Conservation (phyloP, 2,113 vertebrate species). For the Gymnocephalus cernua region DNA sequence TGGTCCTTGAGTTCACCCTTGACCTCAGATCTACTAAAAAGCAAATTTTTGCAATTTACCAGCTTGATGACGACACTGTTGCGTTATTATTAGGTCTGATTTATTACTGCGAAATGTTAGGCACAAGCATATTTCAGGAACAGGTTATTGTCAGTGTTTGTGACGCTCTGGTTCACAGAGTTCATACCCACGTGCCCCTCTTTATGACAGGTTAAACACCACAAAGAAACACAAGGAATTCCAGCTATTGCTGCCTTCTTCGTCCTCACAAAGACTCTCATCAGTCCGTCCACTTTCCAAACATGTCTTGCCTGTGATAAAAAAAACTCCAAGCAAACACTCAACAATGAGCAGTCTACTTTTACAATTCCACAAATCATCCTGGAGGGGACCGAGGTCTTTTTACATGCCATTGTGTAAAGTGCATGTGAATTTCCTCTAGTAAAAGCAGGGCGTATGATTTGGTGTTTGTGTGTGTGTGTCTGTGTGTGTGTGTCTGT, state of each 20-base stretch:
- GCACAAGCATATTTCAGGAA: not conserved
- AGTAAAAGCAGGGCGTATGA: not conserved
- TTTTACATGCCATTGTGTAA: constrained; percentile 38
- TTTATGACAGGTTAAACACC: constrained; percentile 39
- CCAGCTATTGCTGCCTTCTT: constrained; percentile 28
- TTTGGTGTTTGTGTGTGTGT: not conserved
- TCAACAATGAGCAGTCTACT: constrained; percentile 52
- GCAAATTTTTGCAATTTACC: not conserved
- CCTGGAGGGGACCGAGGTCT: not conserved
- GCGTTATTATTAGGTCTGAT: not conserved
- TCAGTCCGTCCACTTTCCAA: constrained; percentile 37
- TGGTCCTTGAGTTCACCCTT: not conserved
- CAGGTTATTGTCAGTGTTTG: not conserved
- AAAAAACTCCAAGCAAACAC: constrained; percentile 63
- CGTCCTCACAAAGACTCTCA: constrained; percentile 41
- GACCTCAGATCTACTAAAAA: constrained; percentile 19
- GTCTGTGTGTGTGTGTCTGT: not conserved
- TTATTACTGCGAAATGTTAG: not conserved
- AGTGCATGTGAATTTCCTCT: constrained; percentile 15
- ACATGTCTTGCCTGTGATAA: constrained; percentile 49
- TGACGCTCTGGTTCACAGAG: not conserved
- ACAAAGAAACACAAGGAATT: constrained; percentile 45
- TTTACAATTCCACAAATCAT: constrained; percentile 56
- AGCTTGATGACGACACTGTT: not conserved
- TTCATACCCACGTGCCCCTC: not conserved